Evolutionary conservation across 2,888 invertebrate species (phyloP), one percentile per base, ranked within the genome.

Genomic region (Morpho deidamia): DNA sequence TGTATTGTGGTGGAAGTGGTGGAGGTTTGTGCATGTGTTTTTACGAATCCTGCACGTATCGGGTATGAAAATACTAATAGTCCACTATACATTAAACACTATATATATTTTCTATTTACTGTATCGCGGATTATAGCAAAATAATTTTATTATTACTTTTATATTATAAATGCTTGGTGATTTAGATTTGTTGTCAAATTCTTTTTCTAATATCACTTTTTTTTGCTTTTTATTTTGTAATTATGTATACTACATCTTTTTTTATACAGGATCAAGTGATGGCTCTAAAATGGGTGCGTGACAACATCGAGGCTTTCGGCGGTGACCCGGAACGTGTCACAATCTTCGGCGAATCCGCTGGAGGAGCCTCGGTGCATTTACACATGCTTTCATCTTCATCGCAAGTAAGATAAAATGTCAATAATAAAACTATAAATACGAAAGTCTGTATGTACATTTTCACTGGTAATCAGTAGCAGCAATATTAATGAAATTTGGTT

Each of bases 271-370:
- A 92, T 66, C 92, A 92, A 79, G 83, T 92, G 44, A 79, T 92
- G 71, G 92, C 92, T 0, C 66, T 92, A 54, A 90, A 89, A 60
- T 92, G 92, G 92, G 91, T 92, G 34, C 90, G 84, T 0, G 91
- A 92, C 55, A 92, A 92, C 69, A 92, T 92, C 43, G 91, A 87
- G 43, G 84, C 83, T 8, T 92, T 92, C 66, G 92, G 92, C 37
- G 92, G 92, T 0, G 91, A 92, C 71, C 87, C 92, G 0, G 63
- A 72, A 0, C 82, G 87, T 12, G 90, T 92, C 44, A 92, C 92
- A 8, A 83, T 92, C 56, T 92, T 92, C 68, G 92, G 92, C 0
- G 92, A 92, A 72, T 92, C 92, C 0, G 92, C 92, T 7, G 92
- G 92, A 7, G 92, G 85, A 0, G 91, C 91, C 8, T 92, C 92